These are phyloP conservation scores for Pomatorhinus ruficollis DNA, from an alignment of 2,113 vertebrate genomes.

Conservation along the genomic window DNA sequence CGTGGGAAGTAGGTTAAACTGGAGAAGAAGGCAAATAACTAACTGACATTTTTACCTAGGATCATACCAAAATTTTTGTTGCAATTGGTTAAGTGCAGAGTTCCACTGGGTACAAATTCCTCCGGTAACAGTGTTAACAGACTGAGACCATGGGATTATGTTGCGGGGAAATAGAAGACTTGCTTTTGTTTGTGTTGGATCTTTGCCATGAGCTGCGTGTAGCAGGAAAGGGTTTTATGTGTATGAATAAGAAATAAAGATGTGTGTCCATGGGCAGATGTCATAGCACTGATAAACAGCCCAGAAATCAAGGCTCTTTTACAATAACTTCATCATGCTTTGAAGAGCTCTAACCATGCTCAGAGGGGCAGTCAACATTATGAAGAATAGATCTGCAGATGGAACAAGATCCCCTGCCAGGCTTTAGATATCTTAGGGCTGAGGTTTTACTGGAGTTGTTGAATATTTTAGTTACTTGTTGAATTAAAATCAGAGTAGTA, in stretches of 20 bases:
- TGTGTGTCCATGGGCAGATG: not conserved
- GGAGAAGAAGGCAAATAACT: not conserved
- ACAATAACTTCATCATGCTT: not conserved
- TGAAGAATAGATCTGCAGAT: not conserved
- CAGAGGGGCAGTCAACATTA: not conserved
- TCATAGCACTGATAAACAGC: not conserved
- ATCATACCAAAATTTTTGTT: not conserved
- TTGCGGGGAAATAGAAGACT: not conserved
- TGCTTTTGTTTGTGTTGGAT: not conserved
- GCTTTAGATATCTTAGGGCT: not conserved
- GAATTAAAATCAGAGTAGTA: not conserved
- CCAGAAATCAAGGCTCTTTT: not conserved
- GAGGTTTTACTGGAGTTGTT: not conserved
- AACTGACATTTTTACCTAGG: not conserved
- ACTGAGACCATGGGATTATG: not conserved
- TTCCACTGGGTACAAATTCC: not conserved
- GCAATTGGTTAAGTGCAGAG: not conserved
- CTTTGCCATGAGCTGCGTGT: not conserved
- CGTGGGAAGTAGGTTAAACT: not conserved
- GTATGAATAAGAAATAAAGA: not conserved
- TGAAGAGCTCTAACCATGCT: not conserved
- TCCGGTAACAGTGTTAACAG: not conserved
- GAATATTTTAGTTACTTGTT: not conserved
- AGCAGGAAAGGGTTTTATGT: not conserved
- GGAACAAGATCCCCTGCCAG: not conserved